Evolutionary conservation across 2,888 invertebrate genomes (phyloP).

Genomic region (Drosophila cognata): DNA sequence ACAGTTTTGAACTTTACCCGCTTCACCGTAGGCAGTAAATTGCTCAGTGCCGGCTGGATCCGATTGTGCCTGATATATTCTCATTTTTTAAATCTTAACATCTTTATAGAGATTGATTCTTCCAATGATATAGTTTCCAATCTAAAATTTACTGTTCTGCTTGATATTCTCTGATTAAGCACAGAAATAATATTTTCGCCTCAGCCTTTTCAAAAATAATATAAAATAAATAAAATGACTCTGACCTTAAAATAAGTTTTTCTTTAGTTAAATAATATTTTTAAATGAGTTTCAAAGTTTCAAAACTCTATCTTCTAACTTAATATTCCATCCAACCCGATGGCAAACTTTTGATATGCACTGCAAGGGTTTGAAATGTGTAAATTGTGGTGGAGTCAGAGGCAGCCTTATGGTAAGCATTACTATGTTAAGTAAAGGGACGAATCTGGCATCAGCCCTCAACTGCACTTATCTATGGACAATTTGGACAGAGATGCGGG

Average conservation of each 20-base stretch:
- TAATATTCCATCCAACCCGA: background rate
- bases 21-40: background rate
- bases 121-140: background rate
- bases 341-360: background rate
- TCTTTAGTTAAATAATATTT: background rate
- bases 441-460: constrained; percentile 31
- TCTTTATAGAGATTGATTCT: background rate
- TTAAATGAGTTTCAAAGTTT: background rate
- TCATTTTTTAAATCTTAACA: background rate
- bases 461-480: constrained; percentile 47
- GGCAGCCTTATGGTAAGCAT: background rate
- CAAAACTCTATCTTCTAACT: background rate
- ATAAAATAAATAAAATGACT: background rate
- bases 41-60: too few species aligned
- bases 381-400: background rate
- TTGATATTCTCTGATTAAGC: background rate
- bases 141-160: background rate
- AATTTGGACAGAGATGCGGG: constrained; percentile 25
- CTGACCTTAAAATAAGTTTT: background rate
- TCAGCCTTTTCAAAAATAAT: background rate
- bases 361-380: background rate
- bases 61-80: background rate
- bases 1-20: background rate
- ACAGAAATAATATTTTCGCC: background rate
- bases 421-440: constrained; percentile 41